These are phyloP conservation scores for Lucifuga dentata DNA, from an alignment of 2,113 vertebrate genomes.

Conservation along the genomic window DNA sequence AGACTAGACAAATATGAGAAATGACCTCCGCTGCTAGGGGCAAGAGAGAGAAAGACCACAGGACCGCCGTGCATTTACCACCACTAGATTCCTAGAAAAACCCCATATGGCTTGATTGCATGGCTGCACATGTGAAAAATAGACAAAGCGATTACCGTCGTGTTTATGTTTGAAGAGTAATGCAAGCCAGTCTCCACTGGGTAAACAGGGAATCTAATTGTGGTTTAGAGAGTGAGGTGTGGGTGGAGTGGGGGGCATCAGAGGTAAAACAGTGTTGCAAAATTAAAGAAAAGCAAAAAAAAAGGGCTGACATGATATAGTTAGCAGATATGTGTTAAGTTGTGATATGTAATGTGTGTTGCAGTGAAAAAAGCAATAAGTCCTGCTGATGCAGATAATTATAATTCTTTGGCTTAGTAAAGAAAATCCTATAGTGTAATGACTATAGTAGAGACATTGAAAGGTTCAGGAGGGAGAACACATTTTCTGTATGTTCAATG, in stretches of 20 bases:
- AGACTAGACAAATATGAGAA: conserved; percentile 74
- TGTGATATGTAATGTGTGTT: conserved; percentile 32
- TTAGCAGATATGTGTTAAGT: conserved; percentile 10
- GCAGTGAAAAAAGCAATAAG: conserved; percentile 3
- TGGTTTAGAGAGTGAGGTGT: conserved; percentile 66
- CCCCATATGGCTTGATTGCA: conserved; percentile 76
- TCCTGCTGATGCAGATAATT: conserved; percentile 1
- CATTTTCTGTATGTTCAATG: conserved; percentile 22
- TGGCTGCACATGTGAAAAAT: conserved; percentile 82
- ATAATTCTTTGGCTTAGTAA: conserved; percentile 16
- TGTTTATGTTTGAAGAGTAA: conserved; percentile 83
- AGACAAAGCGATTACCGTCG: conserved; percentile 79
- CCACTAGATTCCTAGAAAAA: conserved; percentile 75
- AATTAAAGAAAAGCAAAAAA: conserved; percentile 33
- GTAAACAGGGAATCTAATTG: conserved; percentile 81
- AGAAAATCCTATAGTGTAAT: conserved; percentile 21
- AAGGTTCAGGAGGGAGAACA: conserved; percentile 10
- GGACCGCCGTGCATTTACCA: conserved; percentile 69
- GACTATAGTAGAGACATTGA: conserved; percentile 23
- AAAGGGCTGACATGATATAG: not conserved
- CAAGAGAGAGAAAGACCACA: conserved; percentile 66
- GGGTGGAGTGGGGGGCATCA: conserved; percentile 28
- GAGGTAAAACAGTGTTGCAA: conserved; percentile 54
- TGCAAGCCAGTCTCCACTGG: conserved; percentile 76
- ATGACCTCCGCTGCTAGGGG: conserved; percentile 65